Conservation (phyloP, 2,113 vertebrate species). For the Choloepus hoffmanni region DNA sequence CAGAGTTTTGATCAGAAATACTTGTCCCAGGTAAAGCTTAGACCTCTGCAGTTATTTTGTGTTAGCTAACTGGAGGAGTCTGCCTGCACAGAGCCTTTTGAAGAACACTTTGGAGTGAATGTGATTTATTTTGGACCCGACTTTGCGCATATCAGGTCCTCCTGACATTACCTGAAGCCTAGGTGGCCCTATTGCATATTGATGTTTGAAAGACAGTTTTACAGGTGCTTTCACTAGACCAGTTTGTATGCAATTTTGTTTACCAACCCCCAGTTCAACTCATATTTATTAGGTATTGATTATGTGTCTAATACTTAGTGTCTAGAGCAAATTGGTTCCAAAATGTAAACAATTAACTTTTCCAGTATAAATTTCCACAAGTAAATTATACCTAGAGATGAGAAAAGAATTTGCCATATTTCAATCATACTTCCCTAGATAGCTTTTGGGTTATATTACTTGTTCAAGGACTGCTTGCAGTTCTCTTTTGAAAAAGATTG, state of each 20-base stretch:
- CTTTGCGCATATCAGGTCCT: background rate
- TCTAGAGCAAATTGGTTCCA: background rate
- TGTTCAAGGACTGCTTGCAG: conserved; percentile 22
- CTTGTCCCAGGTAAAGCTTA: background rate
- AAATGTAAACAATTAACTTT: conserved; percentile 48
- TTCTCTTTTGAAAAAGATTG: conserved; percentile 44
- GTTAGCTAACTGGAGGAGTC: background rate
- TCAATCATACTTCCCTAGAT: background rate
- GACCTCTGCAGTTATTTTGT: background rate
- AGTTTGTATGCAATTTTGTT: background rate
- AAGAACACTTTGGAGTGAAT: background rate
- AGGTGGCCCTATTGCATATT: background rate
- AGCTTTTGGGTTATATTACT: conserved; percentile 33
- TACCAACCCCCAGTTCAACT: background rate
- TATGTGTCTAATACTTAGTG: background rate
- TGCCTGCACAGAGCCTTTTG: background rate
- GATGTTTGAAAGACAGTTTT: background rate
- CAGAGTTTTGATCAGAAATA: conserved; percentile 29
- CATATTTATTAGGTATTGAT: background rate
- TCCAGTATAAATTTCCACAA: background rate
- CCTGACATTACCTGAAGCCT: background rate
- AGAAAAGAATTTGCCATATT: background rate
- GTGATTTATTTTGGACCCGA: background rate
- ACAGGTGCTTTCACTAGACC: background rate
- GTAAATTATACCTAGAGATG: background rate